phyloP scores from a whole-genome alignment of 1,140 invertebrate species.

The Euwallacea similis region DNA sequence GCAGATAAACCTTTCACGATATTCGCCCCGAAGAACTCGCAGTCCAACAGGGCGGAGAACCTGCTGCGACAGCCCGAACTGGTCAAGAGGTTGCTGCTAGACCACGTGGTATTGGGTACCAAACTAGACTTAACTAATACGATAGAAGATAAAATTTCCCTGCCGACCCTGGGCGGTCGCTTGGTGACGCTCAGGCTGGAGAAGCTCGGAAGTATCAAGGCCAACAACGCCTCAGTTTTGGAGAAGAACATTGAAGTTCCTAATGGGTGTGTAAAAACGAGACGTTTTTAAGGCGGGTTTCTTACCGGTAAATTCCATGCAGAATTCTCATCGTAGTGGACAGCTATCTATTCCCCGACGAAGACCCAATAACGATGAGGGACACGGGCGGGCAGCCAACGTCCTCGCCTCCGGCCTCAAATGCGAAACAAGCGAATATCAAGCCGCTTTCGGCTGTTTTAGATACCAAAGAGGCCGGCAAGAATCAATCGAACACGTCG shows the following conservation, averaged over 20 bases:
- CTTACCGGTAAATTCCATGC: constrained; percentile 16
- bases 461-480: constrained; percentile 49
- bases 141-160: constrained; percentile 52
- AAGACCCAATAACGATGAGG: constrained; percentile 40
- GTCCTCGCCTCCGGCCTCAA: not conserved
- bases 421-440: constrained; percentile 29
- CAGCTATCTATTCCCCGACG: constrained; percentile 56
- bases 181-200: constrained; percentile 55
- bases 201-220: constrained; percentile 52
- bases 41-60: constrained; percentile 55
- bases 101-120: constrained; percentile 59
- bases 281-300: not conserved
- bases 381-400: not conserved
- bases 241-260: constrained; percentile 53
- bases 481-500: constrained; percentile 55
- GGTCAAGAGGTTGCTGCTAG: constrained; percentile 60
- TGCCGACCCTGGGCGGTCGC: constrained; percentile 58
- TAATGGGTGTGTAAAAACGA: constrained; percentile 44
- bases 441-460: constrained; percentile 47
- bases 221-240: constrained; percentile 56
- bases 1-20: constrained; percentile 63
- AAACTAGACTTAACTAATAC: constrained; percentile 52
- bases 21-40: constrained; percentile 61
- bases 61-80: constrained; percentile 53
- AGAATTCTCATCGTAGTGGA: constrained; percentile 55